phyloP scores from a whole-genome alignment of 2,888 invertebrate species.

The Amphipyra tragopoginis region DNA sequence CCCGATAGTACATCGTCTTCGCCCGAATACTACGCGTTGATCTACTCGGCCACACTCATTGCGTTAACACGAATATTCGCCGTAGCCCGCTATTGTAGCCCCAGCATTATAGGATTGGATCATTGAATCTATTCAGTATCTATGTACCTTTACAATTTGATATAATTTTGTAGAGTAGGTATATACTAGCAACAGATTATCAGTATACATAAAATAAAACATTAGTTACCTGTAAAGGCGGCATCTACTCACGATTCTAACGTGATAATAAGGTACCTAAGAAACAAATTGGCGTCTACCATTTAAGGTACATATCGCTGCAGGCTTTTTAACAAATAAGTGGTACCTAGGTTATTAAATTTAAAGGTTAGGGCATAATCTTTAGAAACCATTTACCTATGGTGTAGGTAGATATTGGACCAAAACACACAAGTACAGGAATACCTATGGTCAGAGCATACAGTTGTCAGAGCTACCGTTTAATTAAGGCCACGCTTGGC shows the following conservation, averaged over 20 bases:
- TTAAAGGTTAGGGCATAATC: constrained; percentile 39
- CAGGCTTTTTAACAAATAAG: constrained; percentile 42
- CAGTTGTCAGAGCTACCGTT: constrained; percentile 75
- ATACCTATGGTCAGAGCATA: constrained; percentile 43
- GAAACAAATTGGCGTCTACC: constrained; percentile 46
- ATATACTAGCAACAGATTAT: neutral
- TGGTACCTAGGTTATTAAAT: constrained; percentile 37
- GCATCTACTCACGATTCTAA: constrained; percentile 51
- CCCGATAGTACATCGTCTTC: no score
- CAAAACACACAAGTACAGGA: neutral
- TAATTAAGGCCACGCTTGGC: constrained; percentile 86
- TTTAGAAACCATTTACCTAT: constrained; percentile 9
- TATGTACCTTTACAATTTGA: no score
- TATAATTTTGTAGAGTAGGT: no score
- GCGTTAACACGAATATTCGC: no score
- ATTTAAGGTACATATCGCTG: constrained; percentile 45
- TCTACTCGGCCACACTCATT: no score
- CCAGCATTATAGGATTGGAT: no score
- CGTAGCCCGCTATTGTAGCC: no score
- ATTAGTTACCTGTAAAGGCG: constrained; percentile 5
- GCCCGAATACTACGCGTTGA: no score
- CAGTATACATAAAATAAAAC: constrained; percentile 1
- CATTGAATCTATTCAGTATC: no score
- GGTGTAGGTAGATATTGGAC: neutral
- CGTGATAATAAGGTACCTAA: constrained; percentile 47